Percentiles rank a stretch among this genome's conserved stretches.
These are phyloP conservation scores for Pyxicephalus adspersus DNA, from an alignment of 2,113 vertebrate species.

Conservation along the genomic window DNA sequence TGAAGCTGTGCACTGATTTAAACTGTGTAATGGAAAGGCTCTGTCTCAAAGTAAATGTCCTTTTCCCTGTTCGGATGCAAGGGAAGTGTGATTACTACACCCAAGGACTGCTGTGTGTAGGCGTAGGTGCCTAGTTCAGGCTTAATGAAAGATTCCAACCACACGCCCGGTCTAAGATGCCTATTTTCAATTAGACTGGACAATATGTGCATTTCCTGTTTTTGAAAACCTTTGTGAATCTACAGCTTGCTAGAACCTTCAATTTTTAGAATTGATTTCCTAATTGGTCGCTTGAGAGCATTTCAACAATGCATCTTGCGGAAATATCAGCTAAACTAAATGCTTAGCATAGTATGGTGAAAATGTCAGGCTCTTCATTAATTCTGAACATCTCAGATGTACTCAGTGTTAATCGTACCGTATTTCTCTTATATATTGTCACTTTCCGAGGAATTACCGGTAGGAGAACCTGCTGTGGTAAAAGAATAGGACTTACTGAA, in stretches of 20 bases:
- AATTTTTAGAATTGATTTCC: slow-evolving; percentile 25
- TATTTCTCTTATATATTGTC: background rate
- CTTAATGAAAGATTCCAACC: slow-evolving; percentile 27
- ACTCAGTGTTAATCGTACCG: background rate
- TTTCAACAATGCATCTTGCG: background rate
- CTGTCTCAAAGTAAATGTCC: slow-evolving; percentile 4
- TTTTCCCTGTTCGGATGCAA: background rate
- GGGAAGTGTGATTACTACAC: background rate
- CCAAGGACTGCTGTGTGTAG: slow-evolving; percentile 9
- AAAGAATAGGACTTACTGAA: too few species aligned
- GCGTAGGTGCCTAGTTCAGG: slow-evolving; percentile 5
- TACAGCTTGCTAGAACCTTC: background rate
- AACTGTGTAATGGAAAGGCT: background rate
- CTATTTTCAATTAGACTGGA: slow-evolving; percentile 18
- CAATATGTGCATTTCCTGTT: slow-evolving; percentile 19
- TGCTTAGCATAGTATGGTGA: background rate
- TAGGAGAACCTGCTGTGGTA: background rate
- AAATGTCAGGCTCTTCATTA: background rate
- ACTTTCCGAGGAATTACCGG: background rate
- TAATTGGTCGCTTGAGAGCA: slow-evolving; percentile 41
- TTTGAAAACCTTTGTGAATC: background rate
- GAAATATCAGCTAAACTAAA: slow-evolving; percentile 6
- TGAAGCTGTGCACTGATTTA: slow-evolving; percentile 35
- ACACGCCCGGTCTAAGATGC: background rate
- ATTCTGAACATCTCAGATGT: background rate